Conservation (phyloP, 2,113 vertebrate genomes). For the Nipponia nippon region DNA sequence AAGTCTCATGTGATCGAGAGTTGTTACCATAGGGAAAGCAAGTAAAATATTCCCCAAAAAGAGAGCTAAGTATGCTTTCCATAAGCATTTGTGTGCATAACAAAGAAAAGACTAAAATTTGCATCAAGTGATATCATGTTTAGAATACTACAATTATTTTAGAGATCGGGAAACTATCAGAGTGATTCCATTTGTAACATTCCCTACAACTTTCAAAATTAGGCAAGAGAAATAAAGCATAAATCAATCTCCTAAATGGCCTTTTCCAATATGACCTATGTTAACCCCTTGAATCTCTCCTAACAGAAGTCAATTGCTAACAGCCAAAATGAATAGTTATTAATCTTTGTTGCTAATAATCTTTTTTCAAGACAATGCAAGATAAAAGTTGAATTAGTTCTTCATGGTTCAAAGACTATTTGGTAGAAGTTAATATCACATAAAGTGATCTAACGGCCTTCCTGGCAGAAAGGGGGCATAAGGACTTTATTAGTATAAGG, state of each 20-base stretch:
- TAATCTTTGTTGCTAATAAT: neutral
- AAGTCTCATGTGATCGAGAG: neutral
- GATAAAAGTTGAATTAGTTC: neutral
- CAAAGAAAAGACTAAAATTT: neutral
- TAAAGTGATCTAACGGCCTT: neutral
- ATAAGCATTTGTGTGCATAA: neutral
- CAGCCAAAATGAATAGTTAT: neutral
- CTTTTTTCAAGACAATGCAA: neutral
- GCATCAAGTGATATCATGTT: neutral
- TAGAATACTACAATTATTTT: neutral
- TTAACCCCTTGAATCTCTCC: neutral
- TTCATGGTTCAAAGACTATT: neutral
- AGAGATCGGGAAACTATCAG: neutral
- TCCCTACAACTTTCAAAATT: neutral
- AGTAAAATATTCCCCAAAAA: neutral
- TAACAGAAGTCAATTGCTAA: neutral
- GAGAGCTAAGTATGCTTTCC: neutral
- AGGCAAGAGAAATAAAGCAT: neutral
- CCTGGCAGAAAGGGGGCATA: neutral
- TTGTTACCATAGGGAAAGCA: neutral
- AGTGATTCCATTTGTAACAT: neutral
- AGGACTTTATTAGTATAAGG: neutral
- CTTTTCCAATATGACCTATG: neutral
- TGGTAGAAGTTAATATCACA: neutral
- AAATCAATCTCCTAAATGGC: neutral